Base-by-base conservation (phyloP, 2,888 invertebrate species). In the Mamestra brassicae region DNA sequence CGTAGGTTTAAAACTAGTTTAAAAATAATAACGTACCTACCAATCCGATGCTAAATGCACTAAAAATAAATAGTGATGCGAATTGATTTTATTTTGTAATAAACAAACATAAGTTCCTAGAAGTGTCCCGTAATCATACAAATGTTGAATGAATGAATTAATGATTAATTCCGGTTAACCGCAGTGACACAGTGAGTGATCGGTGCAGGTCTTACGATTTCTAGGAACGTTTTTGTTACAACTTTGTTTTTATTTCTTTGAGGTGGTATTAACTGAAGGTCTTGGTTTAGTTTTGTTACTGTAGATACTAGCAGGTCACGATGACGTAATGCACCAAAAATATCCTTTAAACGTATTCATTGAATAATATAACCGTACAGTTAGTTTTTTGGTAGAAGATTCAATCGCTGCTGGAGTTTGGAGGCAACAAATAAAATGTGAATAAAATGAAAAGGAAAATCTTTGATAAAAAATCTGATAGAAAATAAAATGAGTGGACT, bases 161-260 rank as follows among this genome's bases (percentile, higher is more conserved):
- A 80, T 93, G 93, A 94, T 92, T 92, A 92, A 92, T 89, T 82
- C 88, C 64, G 87, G 88, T 86, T 90, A 89, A 92, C 93, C 93
- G 87, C 93, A 74, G 80, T 82, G 81, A 81, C 84, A 87, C 83
- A 85, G 68, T 60, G 65, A 79, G 54, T 78, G 80, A 87, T 85
- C 68, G 54, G 61, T 69, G 70, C 74, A 76, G 71, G 60, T 79
- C 74, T 83, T 69, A 69, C 36, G 58, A 66, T 72, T 87, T 88
- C 87, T 74, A 58, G 70, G 88, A 87, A 86, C 26, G 64, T 71
- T 74, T 88, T 70, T 83, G 69, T 79, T 69, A 73, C 70, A 68
- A 72, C 65, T 78, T 74, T 71, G 67, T 85, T 78, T 86, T 81
- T 77, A 71, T 71, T 63, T 60, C 15, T 62, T 45, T 50, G 26